phyloP scores from a whole-genome alignment of 2,888 invertebrate genomes.

The Ennomos quercinarius region DNA sequence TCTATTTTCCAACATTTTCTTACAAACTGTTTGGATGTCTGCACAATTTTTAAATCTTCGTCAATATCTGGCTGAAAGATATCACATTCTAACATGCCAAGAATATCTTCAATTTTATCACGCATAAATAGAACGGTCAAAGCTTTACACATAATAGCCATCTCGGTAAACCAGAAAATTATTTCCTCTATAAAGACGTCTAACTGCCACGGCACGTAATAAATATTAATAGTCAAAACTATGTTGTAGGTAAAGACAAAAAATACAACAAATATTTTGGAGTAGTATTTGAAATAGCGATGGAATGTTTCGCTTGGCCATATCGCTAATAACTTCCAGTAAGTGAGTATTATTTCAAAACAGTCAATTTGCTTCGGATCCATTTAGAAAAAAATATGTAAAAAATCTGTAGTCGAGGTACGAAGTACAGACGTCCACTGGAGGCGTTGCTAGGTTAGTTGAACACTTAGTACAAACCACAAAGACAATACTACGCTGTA shows the following conservation, averaged over 20 bases:
- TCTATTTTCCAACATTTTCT: slow-evolving; percentile 56
- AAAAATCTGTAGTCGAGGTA: too few species aligned
- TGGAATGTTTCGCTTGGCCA: slow-evolving; percentile 44
- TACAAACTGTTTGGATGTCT: slow-evolving; percentile 55
- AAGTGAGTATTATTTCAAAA: slow-evolving; percentile 56
- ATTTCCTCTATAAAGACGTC: slow-evolving; percentile 60
- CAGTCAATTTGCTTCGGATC: slow-evolving; percentile 56
- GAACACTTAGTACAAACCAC: slow-evolving; percentile 12
- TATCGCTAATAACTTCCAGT: slow-evolving; percentile 59
- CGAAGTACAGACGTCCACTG: not conserved
- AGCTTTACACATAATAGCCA: slow-evolving; percentile 55
- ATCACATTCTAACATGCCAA: slow-evolving; percentile 56
- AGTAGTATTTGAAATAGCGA: slow-evolving; percentile 50
- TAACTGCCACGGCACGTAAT: slow-evolving; percentile 54
- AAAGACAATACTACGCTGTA: slow-evolving; percentile 22
- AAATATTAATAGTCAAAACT: slow-evolving; percentile 56
- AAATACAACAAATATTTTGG: slow-evolving; percentile 43
- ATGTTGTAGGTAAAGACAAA: slow-evolving; percentile 49
- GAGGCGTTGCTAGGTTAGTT: not conserved
- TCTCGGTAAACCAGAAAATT: slow-evolving; percentile 61
- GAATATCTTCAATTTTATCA: slow-evolving; percentile 48
- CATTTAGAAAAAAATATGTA: slow-evolving; percentile 30
- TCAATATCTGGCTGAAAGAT: slow-evolving; percentile 55
- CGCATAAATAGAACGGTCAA: slow-evolving; percentile 54
- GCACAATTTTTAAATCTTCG: slow-evolving; percentile 48